Base-by-base conservation (phyloP, 1,140 invertebrate genomes). In the Calycopis cecrops region DNA sequence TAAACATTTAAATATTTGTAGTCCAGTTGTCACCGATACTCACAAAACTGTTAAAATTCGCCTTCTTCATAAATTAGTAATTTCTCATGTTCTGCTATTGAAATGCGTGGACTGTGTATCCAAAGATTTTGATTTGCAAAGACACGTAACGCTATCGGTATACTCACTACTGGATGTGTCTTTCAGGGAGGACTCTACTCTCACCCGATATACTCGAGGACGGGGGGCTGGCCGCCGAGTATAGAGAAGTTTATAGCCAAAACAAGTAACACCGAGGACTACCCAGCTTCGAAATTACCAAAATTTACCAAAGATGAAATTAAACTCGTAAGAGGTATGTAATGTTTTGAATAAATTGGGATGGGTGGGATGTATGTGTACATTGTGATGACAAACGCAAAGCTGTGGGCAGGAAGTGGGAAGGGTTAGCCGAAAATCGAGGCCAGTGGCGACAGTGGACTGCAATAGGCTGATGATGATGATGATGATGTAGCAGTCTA, bases 191-290 rank as follows among this genome's bases (percentile, higher is more conserved):
- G 57, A n/a, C 16, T 57, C 33, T 62, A 57, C 33, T 52, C 54
- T 0, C 57, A 67, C 28, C 62, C 65, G 0, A 56, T 67, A 42
- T 67, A 57, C 12, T 57, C 65, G 1, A 33, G 55, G 38, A 57
- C 54, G 9, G 62, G 62, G 14, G 62, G 65, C 6, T 67, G 62
- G 62, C 65, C 65, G 0, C 28, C 62, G 10, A 16, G 9, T 0
- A 50, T 67, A 35, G 62, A 59, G 21, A 47, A 55, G 9, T 14
- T 54, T 1, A 62, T 67, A 21, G 57, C 59, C 28, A 38, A 64
- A 11, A 62, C 62, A 10, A 67, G 65, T 17, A 59, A 52, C 9
- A 37, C 53, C 12, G 14, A 57, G 50, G 62, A 62, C 9, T 52
- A 59, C 9, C 9, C 51, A 2, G 48, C 35, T 1, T 64, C 65